A percentile compares a stretch with the other conserved stretches of the same genome.
phyloP scores from a whole-genome alignment of 2,888 invertebrate genomes.

The Choreutis nemorana region DNA sequence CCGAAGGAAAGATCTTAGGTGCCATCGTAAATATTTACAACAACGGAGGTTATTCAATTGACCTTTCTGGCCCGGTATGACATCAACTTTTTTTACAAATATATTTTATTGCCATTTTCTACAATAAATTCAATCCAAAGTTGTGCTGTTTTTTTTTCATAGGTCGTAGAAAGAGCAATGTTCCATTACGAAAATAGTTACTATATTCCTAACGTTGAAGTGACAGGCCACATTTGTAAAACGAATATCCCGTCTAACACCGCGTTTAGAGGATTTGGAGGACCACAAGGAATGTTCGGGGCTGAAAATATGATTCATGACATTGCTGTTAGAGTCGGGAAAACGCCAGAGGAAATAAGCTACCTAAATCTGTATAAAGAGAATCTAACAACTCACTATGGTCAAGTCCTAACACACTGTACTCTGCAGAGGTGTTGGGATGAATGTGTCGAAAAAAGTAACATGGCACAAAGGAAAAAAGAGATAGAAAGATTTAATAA shows the following conservation, averaged over 20 bases:
- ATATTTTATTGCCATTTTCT: conserved; percentile 3
- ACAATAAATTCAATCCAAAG: conserved; percentile 1
- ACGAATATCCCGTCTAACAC: conserved; percentile 94
- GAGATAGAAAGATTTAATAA: conserved; percentile 75
- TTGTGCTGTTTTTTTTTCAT: conserved; percentile 14
- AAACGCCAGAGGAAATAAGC: conserved; percentile 70
- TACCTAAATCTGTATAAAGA: conserved; percentile 81
- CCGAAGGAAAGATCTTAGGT: conserved; percentile 78
- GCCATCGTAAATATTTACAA: conserved; percentile 77
- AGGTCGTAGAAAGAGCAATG: conserved; percentile 86
- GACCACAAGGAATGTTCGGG: conserved; percentile 90
- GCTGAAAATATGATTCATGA: conserved; percentile 82
- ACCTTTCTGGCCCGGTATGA: conserved; percentile 80
- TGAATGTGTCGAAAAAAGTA: conserved; percentile 75
- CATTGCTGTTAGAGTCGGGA: conserved; percentile 74
- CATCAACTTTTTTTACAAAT: conserved; percentile 6
- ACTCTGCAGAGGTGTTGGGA: conserved; percentile 80
- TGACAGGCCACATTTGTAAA: conserved; percentile 78
- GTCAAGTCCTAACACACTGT: conserved; percentile 76
- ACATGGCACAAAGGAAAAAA: conserved; percentile 66
- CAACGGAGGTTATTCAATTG: conserved; percentile 85
- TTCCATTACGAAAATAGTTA: conserved; percentile 87
- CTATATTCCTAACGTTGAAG: conserved; percentile 75
- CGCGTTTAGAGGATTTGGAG: conserved; percentile 93
- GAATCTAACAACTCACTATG: conserved; percentile 80